Evolutionary conservation across 1,140 invertebrate species (phyloP), one percentile per base, ranked within the genome.

Genomic region (Acromyrmex charruanus): DNA sequence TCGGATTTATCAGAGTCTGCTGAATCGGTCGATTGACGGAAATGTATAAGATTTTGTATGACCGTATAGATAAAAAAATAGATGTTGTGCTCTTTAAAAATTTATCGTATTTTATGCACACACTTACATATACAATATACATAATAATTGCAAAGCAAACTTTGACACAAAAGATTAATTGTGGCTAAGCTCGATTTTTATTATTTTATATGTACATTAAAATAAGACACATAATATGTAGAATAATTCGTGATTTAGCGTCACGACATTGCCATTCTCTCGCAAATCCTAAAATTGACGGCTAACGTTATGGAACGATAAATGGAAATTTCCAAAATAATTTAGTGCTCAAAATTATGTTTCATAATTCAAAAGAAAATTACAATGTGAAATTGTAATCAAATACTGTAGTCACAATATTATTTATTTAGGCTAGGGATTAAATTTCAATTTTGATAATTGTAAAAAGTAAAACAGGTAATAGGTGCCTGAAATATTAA

Each of bases 241-340:
- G 71, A 14, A 84, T 84, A 84, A 84, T 84, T 55, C 61, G 51
- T 84, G 55, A 75, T 84, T 84, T 84, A 72, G 69, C n/a, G 7
- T 61, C 18, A 0, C 21, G 12, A 25, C 55, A 35, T 63, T 75
- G 28, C 39, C 5, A 28, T 44, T 12, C 18, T 55, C 35, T 84
- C 69, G 9, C 28, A 28, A 84, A 49, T 71, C 21, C 65, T 71
- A 82, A 75, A 74, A 84, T 51, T 28, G 28, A 31, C 28, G 65
- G 55, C 71, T 53, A 72, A 18, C 18, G 58, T 75, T 84, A 75
- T 35, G 69, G 7, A 61, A 84, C 5, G 18, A 82, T 74, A 74
- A 25, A 74, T n/a, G 69, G 25, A 51, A 84, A 74, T 31, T 31
- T 31, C 4, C 2, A 14, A 44, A 44, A 49, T 61, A 39, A 82